Base-by-base conservation (phyloP, 2,888 invertebrate genomes). In the Pseudococcus longispinus region DNA sequence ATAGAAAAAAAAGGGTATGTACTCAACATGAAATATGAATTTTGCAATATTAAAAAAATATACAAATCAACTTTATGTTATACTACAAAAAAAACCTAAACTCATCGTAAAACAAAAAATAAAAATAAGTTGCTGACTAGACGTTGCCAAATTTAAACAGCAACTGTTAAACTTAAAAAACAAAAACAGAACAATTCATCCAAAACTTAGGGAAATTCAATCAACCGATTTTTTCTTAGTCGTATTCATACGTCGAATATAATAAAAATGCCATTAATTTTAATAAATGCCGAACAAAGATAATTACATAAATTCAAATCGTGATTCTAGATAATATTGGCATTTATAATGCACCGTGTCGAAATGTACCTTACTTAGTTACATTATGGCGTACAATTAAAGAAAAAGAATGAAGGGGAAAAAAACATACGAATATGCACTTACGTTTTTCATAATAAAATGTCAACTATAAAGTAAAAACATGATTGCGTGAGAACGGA, bases 51-150 rank as follows among this genome's bases (percentile, higher is more conserved):
- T 13, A 20, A 84, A 84, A 37, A 65, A 65, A 65, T 32, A 65
- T 60, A 13, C 29, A 84, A 44, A 42, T n/a, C 23, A 65, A 20
- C 60, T 77, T 18, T 37, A 65, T 51, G 32, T 32, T 60, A 84
- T 20, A 70, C 15, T 23, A 70, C 15, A 23, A 42, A 46, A 60
- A 84, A 84, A 65, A n/a, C 23, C 32, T 32, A 55, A 83, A 84
- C 13, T 84, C 46, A 55, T 55, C n/a, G 37, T 32, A 55, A 51
- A 84, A 85, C 37, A 60, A 60, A 29, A 51, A 65, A 85, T 77
- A 77, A 74, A 85, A 77, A 85, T 80, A 80, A 80, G 86, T 86
- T 86, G 77, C 80, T 86, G 86, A 86, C 86, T 86, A 86, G 86
- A 86, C 51, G 86, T 77, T 86, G 86, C 80, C 51, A 74, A 77